phyloP scores from a whole-genome alignment of 2,888 invertebrate species.

The Agonopterix heracliana region DNA sequence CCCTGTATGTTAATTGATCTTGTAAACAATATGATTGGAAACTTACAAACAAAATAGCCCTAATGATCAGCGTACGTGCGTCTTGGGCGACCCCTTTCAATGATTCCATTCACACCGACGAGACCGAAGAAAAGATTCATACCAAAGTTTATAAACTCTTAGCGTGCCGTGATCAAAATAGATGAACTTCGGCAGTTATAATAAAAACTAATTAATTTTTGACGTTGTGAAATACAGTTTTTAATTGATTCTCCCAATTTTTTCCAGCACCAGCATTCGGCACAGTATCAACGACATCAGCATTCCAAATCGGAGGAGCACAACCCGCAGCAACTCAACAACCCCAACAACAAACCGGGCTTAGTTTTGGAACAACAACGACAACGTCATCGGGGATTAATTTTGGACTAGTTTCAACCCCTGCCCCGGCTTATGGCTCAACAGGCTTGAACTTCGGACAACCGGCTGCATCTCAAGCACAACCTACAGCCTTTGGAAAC shows the following conservation, averaged over 20 bases:
- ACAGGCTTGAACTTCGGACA: slow-evolving; percentile 2
- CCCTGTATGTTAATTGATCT: too few species aligned
- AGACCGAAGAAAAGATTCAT: too few species aligned
- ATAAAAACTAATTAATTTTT: too few species aligned
- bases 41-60: too few species aligned
- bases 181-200: too few species aligned
- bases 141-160: too few species aligned
- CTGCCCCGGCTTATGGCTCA: slow-evolving; percentile 7
- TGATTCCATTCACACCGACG: too few species aligned
- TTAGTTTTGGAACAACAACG: slow-evolving; percentile 8
- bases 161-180: too few species aligned
- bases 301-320: slow-evolving; percentile 1
- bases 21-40: too few species aligned
- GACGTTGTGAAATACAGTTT: too few species aligned
- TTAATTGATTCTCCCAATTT: not conserved
- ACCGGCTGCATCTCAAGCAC: not conserved
- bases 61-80: too few species aligned
- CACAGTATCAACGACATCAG: slow-evolving; percentile 7
- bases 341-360: slow-evolving; percentile 6
- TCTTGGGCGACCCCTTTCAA: too few species aligned
- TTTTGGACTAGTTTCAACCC: slow-evolving; percentile 16
- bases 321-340: not conserved
- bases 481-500: not conserved
- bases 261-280: slow-evolving; percentile 16
- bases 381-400: not conserved